These are phyloP conservation scores for Malurus alboscapulatus DNA, from an alignment of 2,113 vertebrate species.

Conservation along the genomic window DNA sequence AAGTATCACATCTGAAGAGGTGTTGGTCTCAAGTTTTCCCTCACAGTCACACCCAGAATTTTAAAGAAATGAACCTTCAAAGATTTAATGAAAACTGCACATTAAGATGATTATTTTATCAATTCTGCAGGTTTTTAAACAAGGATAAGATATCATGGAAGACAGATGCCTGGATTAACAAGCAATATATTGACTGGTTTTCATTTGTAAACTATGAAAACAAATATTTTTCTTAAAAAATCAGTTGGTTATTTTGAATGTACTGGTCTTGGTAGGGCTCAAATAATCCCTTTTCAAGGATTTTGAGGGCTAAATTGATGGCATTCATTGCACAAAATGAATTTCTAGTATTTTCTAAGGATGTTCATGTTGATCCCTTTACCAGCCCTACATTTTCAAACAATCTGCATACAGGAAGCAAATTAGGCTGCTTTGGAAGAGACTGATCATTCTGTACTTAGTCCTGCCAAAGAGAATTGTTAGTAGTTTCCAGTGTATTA, in stretches of 20 bases:
- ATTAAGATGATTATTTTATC: neutral
- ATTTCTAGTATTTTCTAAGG: neutral
- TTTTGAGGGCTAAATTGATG: neutral
- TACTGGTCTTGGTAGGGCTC: neutral
- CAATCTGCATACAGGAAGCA: neutral
- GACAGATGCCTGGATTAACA: neutral
- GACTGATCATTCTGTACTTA: neutral
- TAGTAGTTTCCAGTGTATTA: neutral
- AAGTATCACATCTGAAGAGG: neutral
- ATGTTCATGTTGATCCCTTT: neutral
- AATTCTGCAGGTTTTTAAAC: neutral
- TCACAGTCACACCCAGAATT: neutral
- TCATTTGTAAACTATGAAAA: neutral
- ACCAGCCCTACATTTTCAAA: neutral
- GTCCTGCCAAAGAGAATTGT: neutral
- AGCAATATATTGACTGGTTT: neutral
- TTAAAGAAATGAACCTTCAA: neutral
- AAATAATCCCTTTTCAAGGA: neutral
- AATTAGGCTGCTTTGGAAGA: neutral
- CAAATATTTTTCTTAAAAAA: neutral
- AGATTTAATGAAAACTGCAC: neutral
- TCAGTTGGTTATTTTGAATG: neutral
- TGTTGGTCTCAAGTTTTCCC: neutral
- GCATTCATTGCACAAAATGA: neutral
- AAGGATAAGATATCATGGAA: neutral